Percentiles rank a stretch among this genome's conserved stretches.
phyloP scores from a whole-genome alignment of 1,140 invertebrate genomes.

The Aphis gossypii region DNA sequence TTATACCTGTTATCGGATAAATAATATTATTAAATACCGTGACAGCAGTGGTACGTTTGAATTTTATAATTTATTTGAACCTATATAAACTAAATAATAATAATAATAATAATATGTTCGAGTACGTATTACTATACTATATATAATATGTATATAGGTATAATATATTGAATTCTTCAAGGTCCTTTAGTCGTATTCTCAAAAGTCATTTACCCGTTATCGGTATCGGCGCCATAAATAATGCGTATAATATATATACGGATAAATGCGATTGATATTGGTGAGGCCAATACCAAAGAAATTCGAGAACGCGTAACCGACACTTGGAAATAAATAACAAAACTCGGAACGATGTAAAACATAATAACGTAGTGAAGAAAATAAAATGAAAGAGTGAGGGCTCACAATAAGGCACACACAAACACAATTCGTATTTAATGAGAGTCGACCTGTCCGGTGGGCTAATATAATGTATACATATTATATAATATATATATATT shows the following conservation, averaged over 20 bases:
- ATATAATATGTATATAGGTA: neutral
- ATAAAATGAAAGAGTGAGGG: neutral
- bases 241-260: neutral
- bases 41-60: neutral
- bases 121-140: too few species aligned
- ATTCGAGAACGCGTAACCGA: neutral
- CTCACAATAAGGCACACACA: neutral
- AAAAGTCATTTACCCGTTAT: slow-evolving; percentile 16
- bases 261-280: neutral
- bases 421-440: neutral
- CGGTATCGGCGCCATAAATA: neutral
- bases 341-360: neutral
- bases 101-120: neutral
- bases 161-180: neutral
- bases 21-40: neutral
- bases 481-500: too few species aligned
- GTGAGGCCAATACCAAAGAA: neutral
- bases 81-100: neutral
- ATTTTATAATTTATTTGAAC: neutral
- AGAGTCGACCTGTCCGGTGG: neutral
- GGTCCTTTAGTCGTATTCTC: neutral
- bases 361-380: slow-evolving; percentile 1
- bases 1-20: neutral
- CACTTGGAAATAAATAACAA: slow-evolving; percentile 1
- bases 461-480: neutral